Conservation (phyloP, 2,888 invertebrate species). For the Fragum sueziense region DNA sequence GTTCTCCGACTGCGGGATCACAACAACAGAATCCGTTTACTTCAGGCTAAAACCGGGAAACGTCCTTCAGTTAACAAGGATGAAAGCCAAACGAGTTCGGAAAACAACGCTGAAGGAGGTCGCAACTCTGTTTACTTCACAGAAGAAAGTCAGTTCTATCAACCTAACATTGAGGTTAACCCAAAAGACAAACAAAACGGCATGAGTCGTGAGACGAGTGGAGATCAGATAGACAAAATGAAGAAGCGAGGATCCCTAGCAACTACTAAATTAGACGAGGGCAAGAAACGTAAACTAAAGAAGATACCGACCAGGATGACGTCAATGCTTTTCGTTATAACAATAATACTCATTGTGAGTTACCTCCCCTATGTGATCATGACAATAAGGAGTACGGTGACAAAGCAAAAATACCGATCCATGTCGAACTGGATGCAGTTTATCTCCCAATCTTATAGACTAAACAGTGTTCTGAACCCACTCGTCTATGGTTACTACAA, state of each 20-base stretch:
- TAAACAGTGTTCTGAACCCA: constrained; percentile 12
- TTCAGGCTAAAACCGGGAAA: not conserved
- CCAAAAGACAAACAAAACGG: not conserved
- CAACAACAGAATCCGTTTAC: not conserved
- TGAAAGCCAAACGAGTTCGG: not conserved
- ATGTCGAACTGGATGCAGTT: constrained; percentile 16
- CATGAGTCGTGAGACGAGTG: not conserved
- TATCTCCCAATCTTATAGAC: constrained; percentile 2
- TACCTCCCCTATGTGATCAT: constrained; percentile 10
- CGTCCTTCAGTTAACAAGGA: not conserved
- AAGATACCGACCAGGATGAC: constrained; percentile 6
- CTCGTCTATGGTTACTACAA: constrained; percentile 19
- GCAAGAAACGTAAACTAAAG: not conserved
- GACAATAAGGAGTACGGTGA: not conserved
- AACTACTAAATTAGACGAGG: not conserved
- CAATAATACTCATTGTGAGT: not conserved
- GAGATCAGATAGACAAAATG: not conserved
- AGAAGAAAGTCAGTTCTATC: not conserved
- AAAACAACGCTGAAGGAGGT: not conserved
- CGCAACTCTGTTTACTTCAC: not conserved
- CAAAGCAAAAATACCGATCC: not conserved
- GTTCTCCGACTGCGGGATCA: not conserved
- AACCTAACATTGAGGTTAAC: not conserved
- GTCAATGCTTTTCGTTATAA: not conserved
- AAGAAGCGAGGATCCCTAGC: not conserved